These are phyloP conservation scores for Orius laevigatus DNA, from an alignment of 1,140 invertebrate species.

Conservation along the genomic window DNA sequence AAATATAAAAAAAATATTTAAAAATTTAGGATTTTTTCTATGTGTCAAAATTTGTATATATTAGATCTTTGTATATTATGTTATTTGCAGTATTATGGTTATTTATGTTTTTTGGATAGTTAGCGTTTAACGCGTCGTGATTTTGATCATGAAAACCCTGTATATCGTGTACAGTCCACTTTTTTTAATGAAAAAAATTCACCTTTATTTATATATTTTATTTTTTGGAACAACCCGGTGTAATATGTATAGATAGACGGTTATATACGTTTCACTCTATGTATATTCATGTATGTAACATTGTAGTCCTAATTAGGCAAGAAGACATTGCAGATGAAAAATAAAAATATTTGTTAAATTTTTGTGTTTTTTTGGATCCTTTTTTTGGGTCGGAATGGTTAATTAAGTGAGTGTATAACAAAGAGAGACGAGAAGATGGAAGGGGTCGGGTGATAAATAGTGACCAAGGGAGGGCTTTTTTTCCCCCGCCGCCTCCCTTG, in stretches of 20 bases:
- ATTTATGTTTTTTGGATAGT: not conserved
- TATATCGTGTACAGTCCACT: not conserved
- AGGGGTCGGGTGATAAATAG: too few species aligned
- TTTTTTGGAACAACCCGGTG: conserved; percentile 15
- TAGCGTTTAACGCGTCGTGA: not conserved
- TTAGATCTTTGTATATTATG: conserved; percentile 15
- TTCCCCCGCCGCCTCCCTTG: too few species aligned
- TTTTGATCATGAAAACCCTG: conserved; percentile 2
- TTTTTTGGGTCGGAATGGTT: too few species aligned
- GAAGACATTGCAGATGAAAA: conserved; percentile 15
- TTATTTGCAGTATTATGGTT: conserved; percentile 15
- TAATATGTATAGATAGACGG: conserved; percentile 17
- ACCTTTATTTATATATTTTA: conserved; percentile 3
- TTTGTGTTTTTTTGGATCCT: too few species aligned
- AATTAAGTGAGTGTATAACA: too few species aligned
- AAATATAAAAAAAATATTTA: too few species aligned
- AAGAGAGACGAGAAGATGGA: too few species aligned
- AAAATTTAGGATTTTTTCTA: not conserved
- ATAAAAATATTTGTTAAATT: conserved; percentile 16
- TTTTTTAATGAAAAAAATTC: not conserved
- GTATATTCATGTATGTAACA: conserved; percentile 18
- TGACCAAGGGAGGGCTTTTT: too few species aligned
- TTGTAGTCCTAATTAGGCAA: conserved; percentile 15
- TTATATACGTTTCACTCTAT: conserved; percentile 16
- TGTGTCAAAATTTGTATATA: conserved; percentile 16